Conservation (phyloP, 2,888 invertebrate genomes). For the Thereva unica region DNA sequence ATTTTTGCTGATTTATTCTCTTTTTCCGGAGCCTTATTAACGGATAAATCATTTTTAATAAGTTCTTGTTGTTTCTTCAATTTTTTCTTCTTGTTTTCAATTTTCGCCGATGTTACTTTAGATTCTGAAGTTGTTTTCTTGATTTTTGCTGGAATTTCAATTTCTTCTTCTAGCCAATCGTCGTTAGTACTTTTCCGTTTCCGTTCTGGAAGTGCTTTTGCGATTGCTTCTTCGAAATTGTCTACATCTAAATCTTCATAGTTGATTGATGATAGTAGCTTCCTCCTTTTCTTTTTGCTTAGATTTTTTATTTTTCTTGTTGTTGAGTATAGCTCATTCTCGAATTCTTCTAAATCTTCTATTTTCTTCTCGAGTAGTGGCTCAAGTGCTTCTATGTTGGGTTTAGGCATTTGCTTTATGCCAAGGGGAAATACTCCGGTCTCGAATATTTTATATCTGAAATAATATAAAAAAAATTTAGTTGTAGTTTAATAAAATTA, state of each 20-base stretch:
- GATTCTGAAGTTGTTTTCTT: constrained; percentile 8
- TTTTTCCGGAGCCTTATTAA: not conserved
- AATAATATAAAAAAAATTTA: constrained; percentile 42
- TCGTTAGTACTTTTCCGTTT: constrained; percentile 41
- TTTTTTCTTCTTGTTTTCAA: constrained; percentile 17
- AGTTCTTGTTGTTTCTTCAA: constrained; percentile 44
- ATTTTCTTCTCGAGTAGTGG: constrained; percentile 53
- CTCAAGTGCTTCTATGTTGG: constrained; percentile 49
- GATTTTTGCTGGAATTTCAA: constrained; percentile 45
- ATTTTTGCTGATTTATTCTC: not conserved
- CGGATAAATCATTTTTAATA: not conserved
- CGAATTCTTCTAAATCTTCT: constrained; percentile 59
- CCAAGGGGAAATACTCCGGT: constrained; percentile 71
- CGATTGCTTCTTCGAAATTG: constrained; percentile 51
- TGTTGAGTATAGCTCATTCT: constrained; percentile 59
- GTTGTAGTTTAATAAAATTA: no score
- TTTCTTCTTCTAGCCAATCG: constrained; percentile 54
- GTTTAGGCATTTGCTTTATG: constrained; percentile 60
- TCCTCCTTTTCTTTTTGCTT: constrained; percentile 56
- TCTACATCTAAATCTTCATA: constrained; percentile 52
- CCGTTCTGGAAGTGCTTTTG: constrained; percentile 49
- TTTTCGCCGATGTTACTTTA: constrained; percentile 16
- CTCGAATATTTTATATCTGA: constrained; percentile 65
- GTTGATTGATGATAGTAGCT: constrained; percentile 51
- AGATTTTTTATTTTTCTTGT: constrained; percentile 57